phyloP scores from a whole-genome alignment of 1,140 invertebrate species.

The Tyrophagus putrescentiae region DNA sequence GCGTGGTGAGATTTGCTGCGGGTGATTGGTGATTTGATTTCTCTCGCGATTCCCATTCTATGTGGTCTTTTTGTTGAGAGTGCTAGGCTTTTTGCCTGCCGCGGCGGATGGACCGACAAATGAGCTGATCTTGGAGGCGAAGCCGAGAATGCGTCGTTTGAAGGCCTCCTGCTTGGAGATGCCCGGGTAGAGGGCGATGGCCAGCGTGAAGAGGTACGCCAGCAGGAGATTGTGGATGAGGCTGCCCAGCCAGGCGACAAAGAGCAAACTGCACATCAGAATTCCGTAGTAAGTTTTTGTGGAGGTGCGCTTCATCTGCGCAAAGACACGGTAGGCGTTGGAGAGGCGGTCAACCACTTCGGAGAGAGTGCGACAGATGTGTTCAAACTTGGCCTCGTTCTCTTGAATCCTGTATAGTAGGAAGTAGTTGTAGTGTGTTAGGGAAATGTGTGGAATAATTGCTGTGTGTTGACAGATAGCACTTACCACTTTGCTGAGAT shows the following conservation, averaged over 20 bases:
- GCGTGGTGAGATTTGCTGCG: no score
- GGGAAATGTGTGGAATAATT: background rate
- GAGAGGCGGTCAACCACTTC: background rate
- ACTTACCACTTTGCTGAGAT: background rate
- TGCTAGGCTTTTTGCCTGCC: no score
- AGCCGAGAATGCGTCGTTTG: no score
- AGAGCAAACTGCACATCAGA: background rate
- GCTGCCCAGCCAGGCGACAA: background rate
- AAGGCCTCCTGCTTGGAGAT: no score
- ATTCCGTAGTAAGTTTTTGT: slow-evolving; percentile 1
- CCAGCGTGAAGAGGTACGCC: background rate
- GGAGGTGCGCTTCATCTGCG: background rate
- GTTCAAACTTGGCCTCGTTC: background rate
- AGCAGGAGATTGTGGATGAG: background rate
- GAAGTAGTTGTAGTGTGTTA: no score
- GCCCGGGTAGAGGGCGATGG: background rate
- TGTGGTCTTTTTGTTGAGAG: no score
- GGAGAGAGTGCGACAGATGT: background rate
- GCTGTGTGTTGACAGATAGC: background rate
- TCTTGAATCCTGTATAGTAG: background rate
- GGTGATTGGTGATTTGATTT: no score
- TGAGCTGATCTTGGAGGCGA: no score
- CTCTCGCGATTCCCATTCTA: no score
- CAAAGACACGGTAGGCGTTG: background rate
- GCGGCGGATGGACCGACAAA: no score